Conservation (phyloP, 2,888 invertebrate species). For the Eremobia ochroleuca region DNA sequence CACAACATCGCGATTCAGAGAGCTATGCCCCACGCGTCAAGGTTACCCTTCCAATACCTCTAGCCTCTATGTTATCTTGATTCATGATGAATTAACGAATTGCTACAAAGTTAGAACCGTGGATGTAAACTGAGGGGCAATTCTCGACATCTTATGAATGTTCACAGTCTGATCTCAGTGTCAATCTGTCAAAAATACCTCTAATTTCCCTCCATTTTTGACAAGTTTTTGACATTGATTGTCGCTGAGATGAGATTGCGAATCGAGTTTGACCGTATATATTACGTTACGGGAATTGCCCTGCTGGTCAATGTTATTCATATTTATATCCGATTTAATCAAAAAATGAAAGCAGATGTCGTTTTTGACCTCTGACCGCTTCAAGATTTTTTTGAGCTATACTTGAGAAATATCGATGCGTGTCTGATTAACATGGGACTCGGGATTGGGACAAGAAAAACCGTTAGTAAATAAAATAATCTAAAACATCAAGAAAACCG, state of each 20-base stretch:
- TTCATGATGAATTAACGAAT: conserved; percentile 57
- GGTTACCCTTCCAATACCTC: conserved; percentile 60
- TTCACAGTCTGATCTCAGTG: not conserved
- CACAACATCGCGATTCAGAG: conserved; percentile 58
- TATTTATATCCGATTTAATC: not conserved
- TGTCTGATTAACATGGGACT: not conserved
- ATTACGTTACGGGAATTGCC: not conserved
- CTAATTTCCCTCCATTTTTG: not conserved
- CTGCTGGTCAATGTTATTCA: not conserved
- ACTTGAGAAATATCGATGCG: not conserved
- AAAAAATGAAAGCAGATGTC: not conserved
- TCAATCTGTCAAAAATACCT: not conserved
- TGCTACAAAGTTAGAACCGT: conserved; percentile 17
- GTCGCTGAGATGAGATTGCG: not conserved
- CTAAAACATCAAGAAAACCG: conserved; percentile 17
- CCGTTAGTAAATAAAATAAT: not conserved
- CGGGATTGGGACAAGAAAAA: not conserved
- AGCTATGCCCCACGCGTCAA: conserved; percentile 48
- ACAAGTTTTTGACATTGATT: not conserved
- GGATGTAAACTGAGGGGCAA: conserved; percentile 7
- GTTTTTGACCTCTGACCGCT: not conserved
- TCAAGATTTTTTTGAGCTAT: not conserved
- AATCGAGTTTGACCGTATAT: not conserved
- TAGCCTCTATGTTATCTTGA: conserved; percentile 44
- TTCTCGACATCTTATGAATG: not conserved